Evolutionary conservation across 1,140 invertebrate genomes (phyloP).

Genomic region (Nylanderia fulva): DNA sequence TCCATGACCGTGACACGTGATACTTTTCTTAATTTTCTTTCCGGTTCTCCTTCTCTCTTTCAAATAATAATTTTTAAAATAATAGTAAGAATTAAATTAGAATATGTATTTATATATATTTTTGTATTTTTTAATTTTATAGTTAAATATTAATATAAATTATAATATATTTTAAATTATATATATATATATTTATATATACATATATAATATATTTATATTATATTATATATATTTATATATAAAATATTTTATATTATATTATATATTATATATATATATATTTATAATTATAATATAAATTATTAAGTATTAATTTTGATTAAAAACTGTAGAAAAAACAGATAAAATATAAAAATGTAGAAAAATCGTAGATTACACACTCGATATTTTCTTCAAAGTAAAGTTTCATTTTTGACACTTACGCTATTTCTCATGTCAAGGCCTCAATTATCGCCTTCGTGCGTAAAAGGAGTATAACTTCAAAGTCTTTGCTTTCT

Average conservation of each 20-base stretch:
- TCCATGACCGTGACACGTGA: background rate
- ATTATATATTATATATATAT: too few relatives aligned
- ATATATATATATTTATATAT: too few relatives aligned
- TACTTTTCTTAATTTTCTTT: background rate
- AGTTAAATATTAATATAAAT: too few relatives aligned
- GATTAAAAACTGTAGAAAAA: background rate
- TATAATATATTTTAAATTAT: too few relatives aligned
- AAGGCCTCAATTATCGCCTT: conserved; percentile 38
- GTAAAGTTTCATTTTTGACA: conserved; percentile 14
- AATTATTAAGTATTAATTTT: background rate
- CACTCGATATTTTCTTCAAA: background rate
- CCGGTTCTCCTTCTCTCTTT: background rate
- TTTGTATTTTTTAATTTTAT: too few relatives aligned
- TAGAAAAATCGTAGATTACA: background rate
- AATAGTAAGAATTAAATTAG: too few relatives aligned
- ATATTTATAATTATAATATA: too few relatives aligned
- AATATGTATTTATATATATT: too few relatives aligned
- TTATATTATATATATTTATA: too few relatives aligned
- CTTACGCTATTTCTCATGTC: background rate
- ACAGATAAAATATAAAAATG: background rate
- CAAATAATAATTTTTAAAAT: background rate
- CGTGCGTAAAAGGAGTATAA: background rate
- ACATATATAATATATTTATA: too few relatives aligned
- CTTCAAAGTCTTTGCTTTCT: conserved; percentile 5
- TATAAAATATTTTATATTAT: too few relatives aligned